These are phyloP conservation scores for Marmota flaviventris DNA, from an alignment of 2,113 vertebrate species.

Conservation along the genomic window DNA sequence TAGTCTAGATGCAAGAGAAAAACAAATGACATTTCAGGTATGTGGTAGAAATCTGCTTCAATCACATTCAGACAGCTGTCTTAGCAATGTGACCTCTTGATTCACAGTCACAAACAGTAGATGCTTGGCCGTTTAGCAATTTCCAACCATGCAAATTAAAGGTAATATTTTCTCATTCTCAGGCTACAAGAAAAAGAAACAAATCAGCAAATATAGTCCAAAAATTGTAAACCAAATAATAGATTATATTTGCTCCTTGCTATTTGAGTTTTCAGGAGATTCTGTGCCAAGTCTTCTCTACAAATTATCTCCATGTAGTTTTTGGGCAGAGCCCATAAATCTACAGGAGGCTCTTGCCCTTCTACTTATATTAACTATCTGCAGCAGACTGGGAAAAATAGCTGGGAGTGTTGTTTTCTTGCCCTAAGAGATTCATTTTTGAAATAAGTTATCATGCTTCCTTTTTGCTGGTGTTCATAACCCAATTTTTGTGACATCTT, in stretches of 20 bases:
- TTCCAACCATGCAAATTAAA: background rate
- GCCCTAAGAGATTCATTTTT: background rate
- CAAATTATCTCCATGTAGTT: background rate
- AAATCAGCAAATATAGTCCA: background rate
- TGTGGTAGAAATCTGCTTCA: background rate
- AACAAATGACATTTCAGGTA: background rate
- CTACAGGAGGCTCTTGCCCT: background rate
- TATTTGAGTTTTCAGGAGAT: background rate
- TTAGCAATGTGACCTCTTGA: background rate
- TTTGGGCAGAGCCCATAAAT: background rate
- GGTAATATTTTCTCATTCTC: background rate
- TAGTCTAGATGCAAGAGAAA: conserved; percentile 24
- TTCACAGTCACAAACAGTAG: background rate
- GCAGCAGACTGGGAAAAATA: background rate
- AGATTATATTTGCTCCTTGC: background rate
- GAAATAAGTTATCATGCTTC: background rate
- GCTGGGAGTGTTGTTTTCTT: background rate
- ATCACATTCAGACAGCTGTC: background rate
- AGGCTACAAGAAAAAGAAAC: background rate
- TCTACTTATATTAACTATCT: background rate
- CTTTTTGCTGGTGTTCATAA: background rate
- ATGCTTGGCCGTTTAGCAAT: background rate
- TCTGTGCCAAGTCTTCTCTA: background rate
- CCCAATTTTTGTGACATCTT: background rate
- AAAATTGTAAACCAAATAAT: background rate